Percentiles rank a stretch among this genome's conserved stretches.
These are phyloP conservation scores for Drosophila lini DNA, from an alignment of 1,140 invertebrate genomes.

Conservation along the genomic window DNA sequence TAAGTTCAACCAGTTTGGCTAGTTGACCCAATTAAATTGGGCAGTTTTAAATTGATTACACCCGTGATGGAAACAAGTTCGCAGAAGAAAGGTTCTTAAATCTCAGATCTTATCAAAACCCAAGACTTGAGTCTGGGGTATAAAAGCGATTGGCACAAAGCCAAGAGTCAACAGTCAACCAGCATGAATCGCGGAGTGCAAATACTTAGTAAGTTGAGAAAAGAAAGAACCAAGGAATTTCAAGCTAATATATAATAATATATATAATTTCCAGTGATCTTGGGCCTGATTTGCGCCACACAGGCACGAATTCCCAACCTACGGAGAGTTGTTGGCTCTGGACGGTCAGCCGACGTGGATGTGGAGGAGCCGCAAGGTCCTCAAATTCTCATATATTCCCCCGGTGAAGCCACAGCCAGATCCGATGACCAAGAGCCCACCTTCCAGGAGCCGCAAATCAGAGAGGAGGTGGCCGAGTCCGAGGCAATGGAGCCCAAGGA, in stretches of 20 bases:
- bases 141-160: constrained; percentile 40
- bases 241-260: neutral
- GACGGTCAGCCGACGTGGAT: constrained; percentile 19
- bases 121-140: constrained; percentile 22
- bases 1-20: constrained; percentile 43
- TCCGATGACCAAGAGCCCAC: constrained; percentile 30
- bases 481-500: constrained; percentile 57
- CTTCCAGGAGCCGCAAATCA: constrained; percentile 65
- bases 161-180: constrained; percentile 28
- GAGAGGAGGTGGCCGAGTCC: constrained; percentile 30
- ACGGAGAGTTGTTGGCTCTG: constrained; percentile 24
- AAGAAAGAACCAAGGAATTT: neutral
- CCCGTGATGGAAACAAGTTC: constrained; percentile 26
- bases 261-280: constrained; percentile 30
- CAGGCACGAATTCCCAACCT: constrained; percentile 38
- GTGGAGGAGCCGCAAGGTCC: constrained; percentile 22
- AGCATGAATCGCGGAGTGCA: constrained; percentile 43
- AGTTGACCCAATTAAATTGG: constrained; percentile 58
- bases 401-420: constrained; percentile 21
- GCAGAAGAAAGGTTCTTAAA: constrained; percentile 52
- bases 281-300: constrained; percentile 21
- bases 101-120: constrained; percentile 33
- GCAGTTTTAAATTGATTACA: constrained; percentile 53
- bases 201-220: constrained; percentile 50
- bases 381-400: constrained; percentile 57